Conservation (phyloP, 2,113 vertebrate genomes). For the Girardinichthys multiradiatus region DNA sequence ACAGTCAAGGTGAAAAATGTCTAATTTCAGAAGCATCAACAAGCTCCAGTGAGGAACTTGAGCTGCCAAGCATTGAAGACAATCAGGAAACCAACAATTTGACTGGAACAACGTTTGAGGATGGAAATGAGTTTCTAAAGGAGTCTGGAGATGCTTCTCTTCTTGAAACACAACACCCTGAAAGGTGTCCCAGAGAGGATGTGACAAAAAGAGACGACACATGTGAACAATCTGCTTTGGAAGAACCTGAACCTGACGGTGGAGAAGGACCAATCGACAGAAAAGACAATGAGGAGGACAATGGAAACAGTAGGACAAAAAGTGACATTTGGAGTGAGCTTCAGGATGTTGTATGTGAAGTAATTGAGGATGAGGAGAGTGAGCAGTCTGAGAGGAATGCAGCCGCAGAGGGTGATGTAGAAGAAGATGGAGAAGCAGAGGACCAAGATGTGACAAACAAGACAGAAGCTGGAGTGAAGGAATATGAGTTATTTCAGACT, state of each 20-base stretch:
- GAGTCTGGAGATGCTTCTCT: constrained; percentile 14
- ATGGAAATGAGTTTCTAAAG: constrained; percentile 6
- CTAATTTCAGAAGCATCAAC: constrained; percentile 7
- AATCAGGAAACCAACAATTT: neutral
- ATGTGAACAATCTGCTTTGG: neutral
- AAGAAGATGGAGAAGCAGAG: neutral
- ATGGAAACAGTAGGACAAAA: neutral
- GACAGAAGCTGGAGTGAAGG: constrained; percentile 15
- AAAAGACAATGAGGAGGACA: constrained; percentile 1
- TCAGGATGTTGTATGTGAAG: constrained; percentile 50
- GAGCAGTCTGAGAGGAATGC: neutral
- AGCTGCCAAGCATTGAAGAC: constrained; percentile 2
- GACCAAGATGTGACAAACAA: neutral
- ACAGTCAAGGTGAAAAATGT: constrained; percentile 11
- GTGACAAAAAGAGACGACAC: neutral
- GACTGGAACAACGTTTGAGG: neutral
- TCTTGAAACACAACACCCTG: neutral
- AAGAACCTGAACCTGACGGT: neutral
- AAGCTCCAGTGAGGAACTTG: neutral
- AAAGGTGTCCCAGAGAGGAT: neutral
- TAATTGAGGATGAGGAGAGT: constrained; percentile 53
- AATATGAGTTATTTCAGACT: neutral
- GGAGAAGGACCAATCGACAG: neutral
- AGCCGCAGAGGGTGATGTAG: neutral
- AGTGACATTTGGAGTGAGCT: constrained; percentile 40